phyloP scores from a whole-genome alignment of 2,113 vertebrate species.

The Glaucidium brasilianum region DNA sequence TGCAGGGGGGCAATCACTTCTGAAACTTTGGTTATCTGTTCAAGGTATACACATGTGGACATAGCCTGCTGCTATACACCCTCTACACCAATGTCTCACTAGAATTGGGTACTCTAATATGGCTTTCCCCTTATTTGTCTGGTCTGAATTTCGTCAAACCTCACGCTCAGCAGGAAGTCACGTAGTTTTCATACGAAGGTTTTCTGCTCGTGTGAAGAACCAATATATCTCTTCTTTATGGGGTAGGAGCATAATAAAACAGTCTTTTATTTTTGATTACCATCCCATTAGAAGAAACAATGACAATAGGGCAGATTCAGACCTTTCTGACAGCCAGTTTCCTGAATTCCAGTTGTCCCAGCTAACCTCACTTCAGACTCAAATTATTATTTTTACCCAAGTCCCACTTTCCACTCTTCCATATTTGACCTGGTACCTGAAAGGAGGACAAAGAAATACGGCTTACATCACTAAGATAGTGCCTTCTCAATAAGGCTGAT shows the following conservation, averaged over 20 bases:
- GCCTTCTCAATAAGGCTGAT: not conserved
- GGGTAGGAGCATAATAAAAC: not conserved
- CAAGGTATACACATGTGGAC: not conserved
- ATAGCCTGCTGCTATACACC: fast-evolving
- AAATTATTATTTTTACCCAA: not conserved
- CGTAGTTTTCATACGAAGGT: not conserved
- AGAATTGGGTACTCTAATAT: not conserved
- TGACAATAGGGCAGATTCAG: not conserved
- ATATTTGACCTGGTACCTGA: not conserved
- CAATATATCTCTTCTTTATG: not conserved
- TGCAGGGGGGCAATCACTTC: not conserved
- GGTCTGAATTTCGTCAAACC: not conserved
- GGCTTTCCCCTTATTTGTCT: not conserved
- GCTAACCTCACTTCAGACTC: not conserved
- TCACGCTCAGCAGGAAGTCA: not conserved
- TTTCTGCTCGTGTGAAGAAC: not conserved
- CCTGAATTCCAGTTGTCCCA: not conserved
- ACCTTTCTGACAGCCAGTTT: not conserved
- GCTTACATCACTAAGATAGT: not conserved
- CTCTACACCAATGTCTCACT: not conserved
- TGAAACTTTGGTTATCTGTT: not conserved
- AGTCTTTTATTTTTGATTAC: not conserved
- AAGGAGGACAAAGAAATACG: not conserved
- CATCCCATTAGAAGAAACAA: not conserved
- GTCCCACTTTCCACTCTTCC: not conserved